A percentile compares a stretch with the other conserved stretches of the same genome.
Evolutionary conservation across 2,113 vertebrate species (phyloP).

Genomic region (Chaenogobius annularis): DNA sequence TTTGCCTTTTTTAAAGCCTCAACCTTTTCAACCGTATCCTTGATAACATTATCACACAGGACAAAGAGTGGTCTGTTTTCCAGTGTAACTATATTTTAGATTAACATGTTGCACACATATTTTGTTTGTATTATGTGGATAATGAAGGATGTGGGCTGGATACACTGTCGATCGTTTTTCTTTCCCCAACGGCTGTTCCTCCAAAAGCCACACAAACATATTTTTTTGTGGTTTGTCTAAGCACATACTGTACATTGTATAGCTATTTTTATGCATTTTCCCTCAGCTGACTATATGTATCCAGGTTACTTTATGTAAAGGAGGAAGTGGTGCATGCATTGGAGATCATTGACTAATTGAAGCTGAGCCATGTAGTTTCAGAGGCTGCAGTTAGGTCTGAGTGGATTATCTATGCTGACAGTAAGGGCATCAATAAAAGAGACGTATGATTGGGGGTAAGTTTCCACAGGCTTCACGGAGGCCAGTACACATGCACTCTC

Average conservation of each 20-base stretch:
- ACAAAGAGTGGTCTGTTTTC: not conserved
- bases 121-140: not conserved
- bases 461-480: constrained; percentile 10
- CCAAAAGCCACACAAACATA: constrained; percentile 10
- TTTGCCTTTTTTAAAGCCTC: not conserved
- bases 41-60: not conserved
- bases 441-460: constrained; percentile 22
- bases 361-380: not conserved
- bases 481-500: constrained; percentile 10
- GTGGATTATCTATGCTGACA: constrained; percentile 13
- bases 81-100: not conserved
- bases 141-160: not conserved
- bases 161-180: not conserved
- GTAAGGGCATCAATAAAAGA: constrained; percentile 23
- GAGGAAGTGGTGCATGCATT: not conserved
- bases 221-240: constrained; percentile 24
- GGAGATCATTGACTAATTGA: constrained; percentile 9
- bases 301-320: not conserved
- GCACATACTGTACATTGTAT: constrained; percentile 16
- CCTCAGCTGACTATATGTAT: not conserved
- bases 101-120: not conserved
- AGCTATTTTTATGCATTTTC: constrained; percentile 14
- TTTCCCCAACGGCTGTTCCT: not conserved
- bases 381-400: not conserved
- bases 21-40: not conserved